Base-by-base conservation (phyloP, 2,888 invertebrate species). In the Patella pellucida region DNA sequence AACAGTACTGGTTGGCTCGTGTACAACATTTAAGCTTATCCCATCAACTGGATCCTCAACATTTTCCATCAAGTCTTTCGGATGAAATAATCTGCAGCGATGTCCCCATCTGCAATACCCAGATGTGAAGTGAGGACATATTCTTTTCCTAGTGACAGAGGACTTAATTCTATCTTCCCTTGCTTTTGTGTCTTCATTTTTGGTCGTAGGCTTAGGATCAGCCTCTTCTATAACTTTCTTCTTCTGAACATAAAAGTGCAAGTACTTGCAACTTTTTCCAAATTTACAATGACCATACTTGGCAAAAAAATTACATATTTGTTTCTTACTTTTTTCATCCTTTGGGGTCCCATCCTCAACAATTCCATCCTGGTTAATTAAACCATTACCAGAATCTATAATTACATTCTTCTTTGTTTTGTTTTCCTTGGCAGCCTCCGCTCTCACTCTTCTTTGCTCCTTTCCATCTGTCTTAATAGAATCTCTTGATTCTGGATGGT, bases 61-160 rank as follows among this genome's bases (percentile, higher is more conserved):
- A 14, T 27, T 51, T 15, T 69, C 52, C 62, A 71, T 71, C 68
- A 19, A 62, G 52, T 56, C 68, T 68, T 71, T 71, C 62, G 52
- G 16, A 78, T 88, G 88, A 41, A 74, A 72, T 79, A 84, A 87
- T 23, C 72, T 76, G 72, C 88, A 88, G 54, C 77, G 79, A 54
- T 79, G 77, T 16, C 87, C 87, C 73, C 74, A 82, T 15, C 73
- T 72, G 71, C 88, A 88, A 56, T 77, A 75, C 14, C 86, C 86
- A 56, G 78, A 73, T 41, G 78, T 82, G 75, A 79, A 84, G 74
- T 72, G 85, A 4, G 73, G 74, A 54, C 85, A 85, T 23, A 79
- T 23, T 68, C 56, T 73, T 69, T 70, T 74, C 15, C 68, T 68
- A 1, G 19, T 41, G 4, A 41, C 27, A 14, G 73, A 74, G 31